Percentiles rank a stretch among this genome's conserved stretches.
Evolutionary conservation across 1,140 invertebrate species (phyloP).

Genomic region (Pomacea maculata): DNA sequence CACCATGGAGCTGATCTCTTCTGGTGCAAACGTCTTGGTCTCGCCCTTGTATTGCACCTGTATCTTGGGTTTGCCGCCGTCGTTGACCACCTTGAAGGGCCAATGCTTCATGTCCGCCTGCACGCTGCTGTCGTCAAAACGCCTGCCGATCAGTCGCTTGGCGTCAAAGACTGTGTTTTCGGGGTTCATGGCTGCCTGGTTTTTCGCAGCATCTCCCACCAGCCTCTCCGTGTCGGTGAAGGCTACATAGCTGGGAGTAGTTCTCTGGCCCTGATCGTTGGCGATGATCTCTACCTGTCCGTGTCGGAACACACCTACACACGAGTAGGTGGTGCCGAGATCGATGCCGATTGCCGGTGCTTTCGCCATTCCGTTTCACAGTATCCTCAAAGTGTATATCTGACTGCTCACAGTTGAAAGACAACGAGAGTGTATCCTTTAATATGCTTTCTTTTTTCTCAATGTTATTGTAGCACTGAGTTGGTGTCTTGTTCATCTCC

Average conservation of each 20-base stretch:
- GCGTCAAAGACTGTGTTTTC: conserved; percentile 91
- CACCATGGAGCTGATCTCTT: conserved; percentile 90
- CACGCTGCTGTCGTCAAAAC: conserved; percentile 88
- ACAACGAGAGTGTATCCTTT: too few relatives aligned
- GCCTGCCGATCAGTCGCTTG: conserved; percentile 88
- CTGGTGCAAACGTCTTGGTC: conserved; percentile 87
- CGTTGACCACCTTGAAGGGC: conserved; percentile 73
- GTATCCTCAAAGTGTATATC: too few relatives aligned
- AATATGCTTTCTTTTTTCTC: too few relatives aligned
- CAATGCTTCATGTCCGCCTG: conserved; percentile 95
- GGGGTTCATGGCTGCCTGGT: conserved; percentile 82
- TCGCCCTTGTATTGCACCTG: conserved; percentile 85
- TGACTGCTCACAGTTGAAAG: too few relatives aligned
- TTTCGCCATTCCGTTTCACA: conserved; percentile 29
- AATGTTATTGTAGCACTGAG: too few relatives aligned
- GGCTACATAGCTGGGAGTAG: conserved; percentile 78
- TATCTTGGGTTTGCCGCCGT: conserved; percentile 76
- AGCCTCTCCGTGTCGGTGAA: conserved; percentile 89
- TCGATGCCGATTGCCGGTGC: conserved; percentile 68
- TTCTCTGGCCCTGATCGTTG: conserved; percentile 91
- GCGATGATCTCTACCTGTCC: conserved; percentile 92
- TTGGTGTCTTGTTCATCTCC: too few relatives aligned
- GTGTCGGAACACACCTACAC: conserved; percentile 71
- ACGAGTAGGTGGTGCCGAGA: conserved; percentile 69
- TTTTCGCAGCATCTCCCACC: conserved; percentile 81